Conservation (phyloP, 2,888 invertebrate genomes). For the Blera fallax region DNA sequence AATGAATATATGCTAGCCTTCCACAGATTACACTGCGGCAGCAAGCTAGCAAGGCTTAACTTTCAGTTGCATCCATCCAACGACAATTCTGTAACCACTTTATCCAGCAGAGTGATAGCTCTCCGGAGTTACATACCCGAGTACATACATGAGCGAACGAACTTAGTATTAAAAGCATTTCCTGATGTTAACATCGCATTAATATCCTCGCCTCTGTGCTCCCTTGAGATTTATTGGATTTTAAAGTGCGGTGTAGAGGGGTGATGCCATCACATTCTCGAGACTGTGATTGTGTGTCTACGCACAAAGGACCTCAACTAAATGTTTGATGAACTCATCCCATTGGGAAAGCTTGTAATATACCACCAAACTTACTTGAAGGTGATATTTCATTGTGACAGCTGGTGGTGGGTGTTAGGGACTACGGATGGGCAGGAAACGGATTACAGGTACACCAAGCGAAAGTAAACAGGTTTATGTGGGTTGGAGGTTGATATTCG, state of each 20-base stretch:
- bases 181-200: slow-evolving; percentile 68
- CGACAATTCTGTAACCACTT: neutral
- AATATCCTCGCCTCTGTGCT: slow-evolving; percentile 37
- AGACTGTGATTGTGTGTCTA: slow-evolving; percentile 28
- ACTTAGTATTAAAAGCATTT: slow-evolving; percentile 61
- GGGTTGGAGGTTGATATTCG: slow-evolving; percentile 39
- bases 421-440: neutral
- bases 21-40: slow-evolving; percentile 18
- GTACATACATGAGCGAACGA: slow-evolving; percentile 31
- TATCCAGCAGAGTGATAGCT: slow-evolving; percentile 1
- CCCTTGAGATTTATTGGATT: slow-evolving; percentile 59
- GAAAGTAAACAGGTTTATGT: slow-evolving; percentile 11
- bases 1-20: slow-evolving; percentile 43
- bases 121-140: neutral
- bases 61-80: slow-evolving; percentile 32
- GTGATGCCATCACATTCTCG: slow-evolving; percentile 28
- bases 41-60: slow-evolving; percentile 31
- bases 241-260: slow-evolving; percentile 15
- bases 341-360: slow-evolving; percentile 4
- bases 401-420: neutral
- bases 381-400: slow-evolving; percentile 56
- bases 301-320: slow-evolving; percentile 24
- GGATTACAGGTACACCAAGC: slow-evolving; percentile 33
- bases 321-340: slow-evolving; percentile 45
- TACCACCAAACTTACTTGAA: slow-evolving; percentile 33